A percentile compares a stretch with the other conserved stretches of the same genome.
Conservation (phyloP, 2,113 vertebrate genomes). For the Leptobrachium ailaonicum region DNA sequence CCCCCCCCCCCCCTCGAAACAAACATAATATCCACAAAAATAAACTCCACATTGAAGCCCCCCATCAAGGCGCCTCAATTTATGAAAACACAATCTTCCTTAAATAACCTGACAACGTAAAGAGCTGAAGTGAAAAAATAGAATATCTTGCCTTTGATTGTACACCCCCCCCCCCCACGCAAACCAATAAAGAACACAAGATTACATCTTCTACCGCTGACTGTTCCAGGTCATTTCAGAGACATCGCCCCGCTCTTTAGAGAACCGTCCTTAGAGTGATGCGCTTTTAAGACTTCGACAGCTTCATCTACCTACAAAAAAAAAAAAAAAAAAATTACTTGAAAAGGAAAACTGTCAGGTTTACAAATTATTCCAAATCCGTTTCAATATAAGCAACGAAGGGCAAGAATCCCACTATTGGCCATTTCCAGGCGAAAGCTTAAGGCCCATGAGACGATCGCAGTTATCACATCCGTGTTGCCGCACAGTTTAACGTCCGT, state of each 20-base stretch:
- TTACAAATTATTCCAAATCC: too few relatives aligned
- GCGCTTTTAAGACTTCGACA: slow-evolving; percentile 85
- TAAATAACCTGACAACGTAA: slow-evolving; percentile 10
- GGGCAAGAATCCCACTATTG: too few relatives aligned
- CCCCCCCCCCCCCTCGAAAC: neutral
- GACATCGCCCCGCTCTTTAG: slow-evolving; percentile 55
- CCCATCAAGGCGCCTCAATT: neutral
- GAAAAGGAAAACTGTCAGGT: too few relatives aligned
- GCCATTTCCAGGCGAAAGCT: too few relatives aligned
- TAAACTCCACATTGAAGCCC: neutral
- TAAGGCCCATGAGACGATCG: too few relatives aligned
- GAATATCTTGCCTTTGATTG: neutral
- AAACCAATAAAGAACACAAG: neutral
- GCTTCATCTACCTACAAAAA: slow-evolving; percentile 84
- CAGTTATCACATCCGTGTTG: too few relatives aligned
- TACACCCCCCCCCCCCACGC: neutral
- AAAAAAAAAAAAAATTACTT: too few relatives aligned
- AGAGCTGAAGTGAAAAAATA: slow-evolving; percentile 7
- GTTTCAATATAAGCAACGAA: too few relatives aligned
- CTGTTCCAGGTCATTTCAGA: neutral
- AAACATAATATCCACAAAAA: neutral
- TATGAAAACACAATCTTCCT: slow-evolving; percentile 14
- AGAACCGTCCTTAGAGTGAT: slow-evolving; percentile 70
- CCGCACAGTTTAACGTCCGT: too few relatives aligned
- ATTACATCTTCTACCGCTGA: neutral